phyloP scores from a whole-genome alignment of 2,113 vertebrate genomes.

The Mesitornis unicolor region DNA sequence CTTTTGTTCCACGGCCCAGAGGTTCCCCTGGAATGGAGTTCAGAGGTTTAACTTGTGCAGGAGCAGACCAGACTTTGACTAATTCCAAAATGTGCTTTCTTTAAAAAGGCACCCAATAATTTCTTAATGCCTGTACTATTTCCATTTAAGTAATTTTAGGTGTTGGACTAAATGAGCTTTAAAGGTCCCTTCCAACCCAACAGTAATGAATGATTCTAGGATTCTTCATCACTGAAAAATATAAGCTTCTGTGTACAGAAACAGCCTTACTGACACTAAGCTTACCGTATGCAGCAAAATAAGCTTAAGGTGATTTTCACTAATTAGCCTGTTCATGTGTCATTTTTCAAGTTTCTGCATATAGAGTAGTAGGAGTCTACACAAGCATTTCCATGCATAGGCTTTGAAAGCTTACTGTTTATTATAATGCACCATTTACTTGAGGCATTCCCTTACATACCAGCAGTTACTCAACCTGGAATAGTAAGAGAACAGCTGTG shows the following conservation, averaged over 20 bases:
- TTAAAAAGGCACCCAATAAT: accelerated
- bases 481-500: accelerated
- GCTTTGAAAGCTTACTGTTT: accelerated
- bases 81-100: accelerated
- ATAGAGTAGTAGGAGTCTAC: accelerated
- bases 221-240: accelerated
- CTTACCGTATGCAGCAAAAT: accelerated
- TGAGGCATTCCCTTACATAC: accelerated
- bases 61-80: accelerated
- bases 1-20: conserved; percentile 82
- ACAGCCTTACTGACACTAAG: accelerated
- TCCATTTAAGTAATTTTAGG: too few relatives aligned
- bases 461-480: accelerated
- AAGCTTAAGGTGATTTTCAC: accelerated
- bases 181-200: too few relatives aligned
- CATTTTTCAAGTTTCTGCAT: accelerated
- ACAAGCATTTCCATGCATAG: accelerated
- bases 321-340: accelerated
- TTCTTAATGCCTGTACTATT: too few relatives aligned
- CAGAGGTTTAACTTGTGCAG: neutral
- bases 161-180: too few relatives aligned
- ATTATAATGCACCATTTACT: accelerated
- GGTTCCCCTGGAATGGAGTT: conserved; percentile 68
- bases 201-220: too few relatives aligned
- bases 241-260: accelerated